phyloP scores from a whole-genome alignment of 2,797 vertebrate species.

The Stomatorhinus walkeri region DNA sequence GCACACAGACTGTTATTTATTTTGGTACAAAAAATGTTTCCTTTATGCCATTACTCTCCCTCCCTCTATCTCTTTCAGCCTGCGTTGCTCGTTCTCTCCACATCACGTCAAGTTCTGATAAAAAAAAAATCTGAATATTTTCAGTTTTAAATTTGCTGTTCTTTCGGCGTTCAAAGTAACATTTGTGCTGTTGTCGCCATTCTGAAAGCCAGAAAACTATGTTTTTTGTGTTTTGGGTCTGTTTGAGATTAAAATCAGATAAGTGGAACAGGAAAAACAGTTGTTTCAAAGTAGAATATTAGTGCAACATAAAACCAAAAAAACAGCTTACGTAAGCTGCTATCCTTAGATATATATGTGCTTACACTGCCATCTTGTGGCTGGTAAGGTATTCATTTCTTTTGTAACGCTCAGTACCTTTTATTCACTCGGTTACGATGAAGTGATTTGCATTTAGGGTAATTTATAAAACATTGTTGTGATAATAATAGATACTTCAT shows the following conservation, averaged over 20 bases:
- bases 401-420: background rate
- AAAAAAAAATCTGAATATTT: background rate
- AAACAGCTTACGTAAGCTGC: background rate
- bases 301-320: slow-evolving; percentile 1
- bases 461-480: background rate
- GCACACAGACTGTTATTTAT: slow-evolving; percentile 1
- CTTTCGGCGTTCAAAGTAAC: background rate
- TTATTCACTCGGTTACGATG: background rate
- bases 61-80: background rate
- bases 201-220: background rate
- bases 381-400: background rate
- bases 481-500: background rate
- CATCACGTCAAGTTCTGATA: background rate
- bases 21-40: background rate
- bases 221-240: slow-evolving; percentile 12
- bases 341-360: background rate
- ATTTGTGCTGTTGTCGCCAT: background rate
- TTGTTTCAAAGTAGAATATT: slow-evolving; percentile 11
- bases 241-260: slow-evolving; percentile 9
- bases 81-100: background rate
- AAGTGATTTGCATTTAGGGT: background rate
- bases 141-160: background rate
- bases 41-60: background rate
- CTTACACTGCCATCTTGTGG: slow-evolving; percentile 36
- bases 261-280: background rate